Percentiles rank a stretch among this genome's conserved stretches.
Conservation (phyloP, 2,888 invertebrate genomes). For the Pocota personata region DNA sequence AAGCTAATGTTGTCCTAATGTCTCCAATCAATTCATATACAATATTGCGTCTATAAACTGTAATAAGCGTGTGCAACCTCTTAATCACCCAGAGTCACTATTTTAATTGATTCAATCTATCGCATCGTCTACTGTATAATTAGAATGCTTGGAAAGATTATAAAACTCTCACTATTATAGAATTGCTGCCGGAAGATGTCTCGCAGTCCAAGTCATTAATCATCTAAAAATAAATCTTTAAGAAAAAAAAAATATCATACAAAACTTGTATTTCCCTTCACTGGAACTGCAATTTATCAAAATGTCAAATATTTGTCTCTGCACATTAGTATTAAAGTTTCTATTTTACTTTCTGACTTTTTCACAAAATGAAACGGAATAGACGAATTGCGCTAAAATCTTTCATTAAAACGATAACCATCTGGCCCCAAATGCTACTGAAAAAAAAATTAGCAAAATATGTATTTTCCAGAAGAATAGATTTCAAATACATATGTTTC, state of each 20-base stretch:
- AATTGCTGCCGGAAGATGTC: constrained; percentile 62
- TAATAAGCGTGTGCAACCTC: constrained; percentile 5
- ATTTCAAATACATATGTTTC: constrained; percentile 30
- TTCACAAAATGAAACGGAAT: background rate
- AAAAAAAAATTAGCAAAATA: constrained; percentile 7
- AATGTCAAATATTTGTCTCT: constrained; percentile 43
- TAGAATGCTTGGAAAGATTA: constrained; percentile 26
- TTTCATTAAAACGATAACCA: constrained; percentile 37
- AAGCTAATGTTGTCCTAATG: too few relatives aligned
- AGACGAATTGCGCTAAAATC: background rate
- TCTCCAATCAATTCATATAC: too few relatives aligned
- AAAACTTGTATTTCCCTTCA: constrained; percentile 23
- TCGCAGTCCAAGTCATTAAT: constrained; percentile 53
- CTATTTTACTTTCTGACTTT: constrained; percentile 1
- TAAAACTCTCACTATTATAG: background rate
- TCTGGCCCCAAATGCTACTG: constrained; percentile 34
- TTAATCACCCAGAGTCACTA: constrained; percentile 2
- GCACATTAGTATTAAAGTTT: constrained; percentile 18
- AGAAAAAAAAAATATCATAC: background rate
- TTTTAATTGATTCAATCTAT: constrained; percentile 50
- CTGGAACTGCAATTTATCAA: constrained; percentile 57
- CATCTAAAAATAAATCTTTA: constrained; percentile 59
- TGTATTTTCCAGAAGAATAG: constrained; percentile 44
- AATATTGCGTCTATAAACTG: constrained; percentile 3
- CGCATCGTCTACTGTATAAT: constrained; percentile 27